phyloP scores from a whole-genome alignment of 2,888 invertebrate species.

The Ametastegia equiseti region DNA sequence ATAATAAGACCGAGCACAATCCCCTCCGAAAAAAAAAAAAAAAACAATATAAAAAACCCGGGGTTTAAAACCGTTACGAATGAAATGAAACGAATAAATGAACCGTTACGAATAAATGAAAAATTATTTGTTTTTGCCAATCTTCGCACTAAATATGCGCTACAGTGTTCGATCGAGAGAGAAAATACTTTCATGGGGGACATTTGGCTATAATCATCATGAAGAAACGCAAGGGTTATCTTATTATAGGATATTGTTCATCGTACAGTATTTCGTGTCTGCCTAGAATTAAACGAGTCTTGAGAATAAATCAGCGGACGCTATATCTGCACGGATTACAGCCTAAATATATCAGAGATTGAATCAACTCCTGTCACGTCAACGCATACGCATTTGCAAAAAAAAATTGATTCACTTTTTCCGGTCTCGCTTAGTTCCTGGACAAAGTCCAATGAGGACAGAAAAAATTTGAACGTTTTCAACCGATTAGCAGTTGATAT shows the following conservation, averaged over 20 bases:
- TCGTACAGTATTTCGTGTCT: constrained; percentile 19
- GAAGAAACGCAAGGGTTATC: not conserved
- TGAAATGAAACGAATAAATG: not conserved
- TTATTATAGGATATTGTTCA: constrained; percentile 23
- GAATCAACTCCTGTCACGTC: constrained; percentile 1
- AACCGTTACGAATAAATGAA: too few species aligned
- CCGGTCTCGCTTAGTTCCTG: not conserved
- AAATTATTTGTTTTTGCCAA: not conserved
- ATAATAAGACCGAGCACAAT: not conserved
- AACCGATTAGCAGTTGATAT: not conserved
- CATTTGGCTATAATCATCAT: not conserved
- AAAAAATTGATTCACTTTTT: constrained; percentile 22
- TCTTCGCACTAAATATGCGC: not conserved
- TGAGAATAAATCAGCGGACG: constrained; percentile 4
- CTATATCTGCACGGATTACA: not conserved
- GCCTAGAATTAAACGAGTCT: not conserved
- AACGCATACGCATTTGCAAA: constrained; percentile 26
- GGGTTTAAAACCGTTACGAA: not conserved
- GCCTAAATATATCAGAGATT: constrained; percentile 22
- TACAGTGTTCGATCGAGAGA: not conserved
- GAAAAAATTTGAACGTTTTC: not conserved
- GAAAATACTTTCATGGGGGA: not conserved
- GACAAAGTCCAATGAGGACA: not conserved
- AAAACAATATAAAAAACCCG: not conserved
- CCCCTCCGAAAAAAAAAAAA: not conserved